These are phyloP conservation scores for Halictus ligatus DNA, from an alignment of 2,888 invertebrate species.

Conservation along the genomic window DNA sequence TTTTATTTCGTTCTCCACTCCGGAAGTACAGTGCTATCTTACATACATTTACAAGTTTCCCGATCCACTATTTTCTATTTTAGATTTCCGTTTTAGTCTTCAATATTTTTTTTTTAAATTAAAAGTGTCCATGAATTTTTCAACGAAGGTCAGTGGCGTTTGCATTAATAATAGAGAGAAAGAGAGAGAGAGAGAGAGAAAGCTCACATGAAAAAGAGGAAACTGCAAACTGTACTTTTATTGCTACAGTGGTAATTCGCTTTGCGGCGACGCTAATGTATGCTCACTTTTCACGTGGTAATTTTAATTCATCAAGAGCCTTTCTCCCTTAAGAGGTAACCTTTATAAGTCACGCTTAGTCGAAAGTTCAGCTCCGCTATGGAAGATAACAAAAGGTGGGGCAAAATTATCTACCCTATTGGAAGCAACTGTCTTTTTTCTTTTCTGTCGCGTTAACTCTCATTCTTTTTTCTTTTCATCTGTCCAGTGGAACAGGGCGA, in stretches of 20 bases:
- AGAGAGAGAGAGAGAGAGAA: too few species aligned
- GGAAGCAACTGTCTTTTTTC: background rate
- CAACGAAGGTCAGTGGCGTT: background rate
- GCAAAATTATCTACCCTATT: background rate
- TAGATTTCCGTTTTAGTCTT: background rate
- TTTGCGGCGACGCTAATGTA: background rate
- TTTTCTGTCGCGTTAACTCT: background rate
- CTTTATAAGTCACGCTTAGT: conserved; percentile 31
- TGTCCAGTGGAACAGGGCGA: background rate
- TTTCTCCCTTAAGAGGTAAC: conserved; percentile 19
- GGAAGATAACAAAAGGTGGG: background rate
- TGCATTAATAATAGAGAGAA: background rate
- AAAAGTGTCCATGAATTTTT: background rate
- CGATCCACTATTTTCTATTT: background rate
- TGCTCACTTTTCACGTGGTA: conserved; percentile 3
- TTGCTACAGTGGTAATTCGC: background rate
- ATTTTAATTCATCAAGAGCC: conserved; percentile 28
- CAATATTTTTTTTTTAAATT: too few species aligned
- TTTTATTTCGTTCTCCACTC: too few species aligned
- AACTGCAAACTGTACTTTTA: background rate
- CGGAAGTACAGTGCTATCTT: background rate
- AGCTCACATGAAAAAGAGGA: background rate
- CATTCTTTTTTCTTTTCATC: background rate
- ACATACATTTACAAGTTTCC: too few species aligned
- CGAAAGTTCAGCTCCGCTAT: background rate